Conservation (phyloP, 2,113 vertebrate genomes). For the Microcebus lehilahytsara region DNA sequence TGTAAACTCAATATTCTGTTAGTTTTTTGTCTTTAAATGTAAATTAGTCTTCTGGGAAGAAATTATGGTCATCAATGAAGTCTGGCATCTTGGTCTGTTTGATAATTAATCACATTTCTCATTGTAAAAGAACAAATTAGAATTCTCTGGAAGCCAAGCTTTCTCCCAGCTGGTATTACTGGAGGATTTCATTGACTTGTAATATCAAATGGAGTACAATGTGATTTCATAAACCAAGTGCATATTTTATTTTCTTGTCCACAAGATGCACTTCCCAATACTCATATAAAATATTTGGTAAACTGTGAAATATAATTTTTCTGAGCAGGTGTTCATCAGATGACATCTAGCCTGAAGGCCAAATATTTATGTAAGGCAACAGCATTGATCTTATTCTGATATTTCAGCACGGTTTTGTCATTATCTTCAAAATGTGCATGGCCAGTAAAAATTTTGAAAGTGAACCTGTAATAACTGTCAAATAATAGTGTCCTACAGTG, state of each 20-base stretch:
- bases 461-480: background rate
- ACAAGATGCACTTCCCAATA: background rate
- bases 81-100: slow-evolving; percentile 33
- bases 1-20: background rate
- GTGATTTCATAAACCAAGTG: background rate
- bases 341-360: background rate
- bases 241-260: background rate
- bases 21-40: background rate
- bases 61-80: background rate
- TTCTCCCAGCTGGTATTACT: background rate
- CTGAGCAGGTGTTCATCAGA: background rate
- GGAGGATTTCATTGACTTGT: background rate
- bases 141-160: slow-evolving; percentile 35
- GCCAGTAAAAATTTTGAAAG: background rate
- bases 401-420: background rate
- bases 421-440: background rate
- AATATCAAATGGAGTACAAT: slow-evolving; percentile 14
- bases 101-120: slow-evolving; percentile 11
- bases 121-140: slow-evolving; percentile 1
- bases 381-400: background rate
- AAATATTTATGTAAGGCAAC: background rate
- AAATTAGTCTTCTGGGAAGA: background rate
- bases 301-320: background rate
- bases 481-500: background rate
- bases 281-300: background rate